phyloP scores from a whole-genome alignment of 2,113 vertebrate genomes.

The Grallaria varia region DNA sequence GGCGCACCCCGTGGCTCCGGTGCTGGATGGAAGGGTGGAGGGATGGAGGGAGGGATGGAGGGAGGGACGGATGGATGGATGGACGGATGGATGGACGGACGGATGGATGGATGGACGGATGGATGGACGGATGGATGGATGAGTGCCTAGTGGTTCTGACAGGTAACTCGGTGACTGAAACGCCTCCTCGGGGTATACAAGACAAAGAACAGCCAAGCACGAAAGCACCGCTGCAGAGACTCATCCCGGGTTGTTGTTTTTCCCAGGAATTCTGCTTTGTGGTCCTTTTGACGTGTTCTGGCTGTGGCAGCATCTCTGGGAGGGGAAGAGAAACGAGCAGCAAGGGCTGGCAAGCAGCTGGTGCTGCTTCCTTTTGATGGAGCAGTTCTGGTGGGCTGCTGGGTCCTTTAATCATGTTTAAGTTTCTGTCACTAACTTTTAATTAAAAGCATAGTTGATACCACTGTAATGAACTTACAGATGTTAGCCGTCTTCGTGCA shows the following conservation, averaged over 20 bases:
- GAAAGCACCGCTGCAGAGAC: background rate
- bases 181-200: background rate
- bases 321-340: background rate
- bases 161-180: background rate
- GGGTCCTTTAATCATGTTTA: conserved; percentile 46
- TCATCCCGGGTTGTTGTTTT: background rate
- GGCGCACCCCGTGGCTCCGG: background rate
- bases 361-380: background rate
- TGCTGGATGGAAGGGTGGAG: background rate
- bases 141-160: background rate
- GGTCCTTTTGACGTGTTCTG: background rate
- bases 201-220: background rate
- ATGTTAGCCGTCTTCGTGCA: conserved; percentile 49
- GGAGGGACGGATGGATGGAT: background rate
- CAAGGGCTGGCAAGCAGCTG: background rate
- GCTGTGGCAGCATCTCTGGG: background rate
- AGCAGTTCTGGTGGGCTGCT: conserved; percentile 13
- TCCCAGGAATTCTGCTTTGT: background rate
- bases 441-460: conserved; percentile 65
- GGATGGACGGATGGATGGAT: background rate
- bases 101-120: background rate
- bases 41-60: too few relatives aligned
- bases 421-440: conserved; percentile 63
- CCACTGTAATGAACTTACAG: conserved; percentile 46
- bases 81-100: background rate